Evolutionary conservation across 2,888 invertebrate genomes (phyloP), one percentile per base, ranked within the genome.

Genomic region (Amphipoea oculea): DNA sequence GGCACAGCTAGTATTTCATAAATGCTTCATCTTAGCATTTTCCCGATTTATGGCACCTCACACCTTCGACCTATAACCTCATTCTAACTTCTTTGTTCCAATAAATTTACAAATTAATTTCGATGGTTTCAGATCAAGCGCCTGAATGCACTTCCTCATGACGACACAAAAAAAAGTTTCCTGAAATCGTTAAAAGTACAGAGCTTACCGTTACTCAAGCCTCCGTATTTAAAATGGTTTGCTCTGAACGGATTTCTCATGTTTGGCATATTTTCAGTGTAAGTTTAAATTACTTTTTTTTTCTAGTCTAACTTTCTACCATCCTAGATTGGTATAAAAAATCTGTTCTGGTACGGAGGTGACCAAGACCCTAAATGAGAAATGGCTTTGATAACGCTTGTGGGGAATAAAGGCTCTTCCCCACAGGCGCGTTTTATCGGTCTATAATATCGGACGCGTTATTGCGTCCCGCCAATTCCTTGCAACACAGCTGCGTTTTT

Each of bases 251-350:
- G 96, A 69, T 93, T 95, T 71, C 95, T 98, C 29, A 97, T 98
- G 88, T 98, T 98, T 89, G 96, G 97, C 14, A 97, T 98, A 89
- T 98, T 98, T 97, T 97, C 97, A 90, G 97, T 97, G 98, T 98
- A 95, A 97, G 97, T 96, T 73, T 7, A n/a, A 6, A 45, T 29
- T 54, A 20, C 20, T 73, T 74, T 1, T 73, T 1, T 29, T 74
- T 29, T 71, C 5, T 69, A 40, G 9, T 54, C 36, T 23, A 1
- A 12, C 7, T 23, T 57, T 57, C 57, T 57, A 23, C 5, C 4
- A 40, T n/a, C 36, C 9, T 48, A 36, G 29, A 36, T 36, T 36
- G 11, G 3, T 17, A 48, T 20, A 70, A 73, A 45, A 51, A n/a
- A 54, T 42, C 29, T 3, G 23, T 42, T 23, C 23, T 74, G 23